Evolutionary conservation across 1,140 invertebrate species (phyloP).

Genomic region (Teleogryllus occipitalis): DNA sequence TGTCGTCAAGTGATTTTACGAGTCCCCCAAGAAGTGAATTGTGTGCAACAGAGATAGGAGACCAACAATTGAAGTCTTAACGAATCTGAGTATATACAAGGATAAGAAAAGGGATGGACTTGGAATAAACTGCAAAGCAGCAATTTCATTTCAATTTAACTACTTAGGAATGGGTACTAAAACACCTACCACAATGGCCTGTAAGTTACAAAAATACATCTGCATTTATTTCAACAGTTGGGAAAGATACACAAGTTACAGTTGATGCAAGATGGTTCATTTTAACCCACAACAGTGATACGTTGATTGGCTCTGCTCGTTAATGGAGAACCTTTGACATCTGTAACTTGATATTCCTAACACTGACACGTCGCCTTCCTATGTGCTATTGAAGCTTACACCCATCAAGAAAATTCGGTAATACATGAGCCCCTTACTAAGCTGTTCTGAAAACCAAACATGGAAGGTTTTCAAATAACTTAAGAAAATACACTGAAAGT

Average conservation of each 20-base stretch:
- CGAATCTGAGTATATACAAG: too few relatives aligned
- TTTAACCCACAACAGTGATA: neutral
- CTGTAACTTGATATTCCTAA: conserved; percentile 5
- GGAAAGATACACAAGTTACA: conserved; percentile 4
- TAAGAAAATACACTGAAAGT: conserved; percentile 5
- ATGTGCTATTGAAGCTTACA: neutral
- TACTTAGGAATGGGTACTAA: neutral
- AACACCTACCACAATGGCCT: neutral
- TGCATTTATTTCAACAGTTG: conserved; percentile 1
- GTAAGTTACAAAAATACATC: conserved; percentile 3
- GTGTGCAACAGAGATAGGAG: too few relatives aligned
- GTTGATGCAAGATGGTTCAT: neutral
- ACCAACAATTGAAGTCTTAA: too few relatives aligned
- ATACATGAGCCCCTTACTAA: conserved; percentile 1
- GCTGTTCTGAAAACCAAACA: conserved; percentile 1
- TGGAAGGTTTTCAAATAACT: neutral
- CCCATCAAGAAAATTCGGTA: neutral
- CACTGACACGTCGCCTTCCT: neutral
- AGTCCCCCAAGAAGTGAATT: too few relatives aligned
- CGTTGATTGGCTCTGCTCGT: neutral
- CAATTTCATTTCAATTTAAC: too few relatives aligned
- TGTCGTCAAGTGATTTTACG: too few relatives aligned
- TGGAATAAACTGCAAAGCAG: too few relatives aligned
- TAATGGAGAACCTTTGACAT: neutral
- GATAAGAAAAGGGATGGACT: too few relatives aligned